Percentiles rank a stretch among this genome's conserved stretches.
These are phyloP conservation scores for Caenorhabditis wallacei DNA, from an alignment of 2,888 invertebrate species.

Conservation along the genomic window DNA sequence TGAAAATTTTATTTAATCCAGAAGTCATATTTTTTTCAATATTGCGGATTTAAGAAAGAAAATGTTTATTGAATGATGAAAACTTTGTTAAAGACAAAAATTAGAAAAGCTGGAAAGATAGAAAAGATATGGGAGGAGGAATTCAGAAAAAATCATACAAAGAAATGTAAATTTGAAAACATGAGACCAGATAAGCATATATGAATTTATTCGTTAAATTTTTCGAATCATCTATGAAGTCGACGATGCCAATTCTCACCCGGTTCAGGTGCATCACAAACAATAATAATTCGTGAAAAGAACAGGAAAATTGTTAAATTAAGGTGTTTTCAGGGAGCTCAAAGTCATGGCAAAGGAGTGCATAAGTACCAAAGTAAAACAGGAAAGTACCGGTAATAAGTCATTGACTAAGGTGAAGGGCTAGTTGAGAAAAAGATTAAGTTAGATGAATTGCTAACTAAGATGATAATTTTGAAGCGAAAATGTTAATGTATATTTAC, in stretches of 20 bases:
- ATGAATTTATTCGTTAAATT: no score
- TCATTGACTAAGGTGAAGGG: background rate
- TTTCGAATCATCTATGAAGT: no score
- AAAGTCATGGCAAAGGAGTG: constrained; percentile 11
- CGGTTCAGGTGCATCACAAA: constrained; percentile 40
- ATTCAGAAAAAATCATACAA: background rate
- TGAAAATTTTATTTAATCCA: no score
- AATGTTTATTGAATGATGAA: background rate
- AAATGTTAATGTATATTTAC: constrained; percentile 1
- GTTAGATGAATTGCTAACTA: background rate
- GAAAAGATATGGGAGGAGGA: constrained; percentile 26
- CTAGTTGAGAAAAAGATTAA: background rate
- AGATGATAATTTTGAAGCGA: background rate
- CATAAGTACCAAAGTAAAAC: background rate
- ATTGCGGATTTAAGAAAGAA: no score
- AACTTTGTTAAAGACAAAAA: no score
- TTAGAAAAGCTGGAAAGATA: background rate
- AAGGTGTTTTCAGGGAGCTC: background rate
- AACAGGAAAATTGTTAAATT: background rate
- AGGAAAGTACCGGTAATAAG: constrained; percentile 1
- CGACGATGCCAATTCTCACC: constrained; percentile 36
- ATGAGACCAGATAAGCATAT: constrained; percentile 16
- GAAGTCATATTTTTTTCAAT: no score
- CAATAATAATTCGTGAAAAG: background rate
- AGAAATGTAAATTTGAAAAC: constrained; percentile 15